phyloP scores from a whole-genome alignment of 2,113 vertebrate genomes.

The Burhinus bistriatus region DNA sequence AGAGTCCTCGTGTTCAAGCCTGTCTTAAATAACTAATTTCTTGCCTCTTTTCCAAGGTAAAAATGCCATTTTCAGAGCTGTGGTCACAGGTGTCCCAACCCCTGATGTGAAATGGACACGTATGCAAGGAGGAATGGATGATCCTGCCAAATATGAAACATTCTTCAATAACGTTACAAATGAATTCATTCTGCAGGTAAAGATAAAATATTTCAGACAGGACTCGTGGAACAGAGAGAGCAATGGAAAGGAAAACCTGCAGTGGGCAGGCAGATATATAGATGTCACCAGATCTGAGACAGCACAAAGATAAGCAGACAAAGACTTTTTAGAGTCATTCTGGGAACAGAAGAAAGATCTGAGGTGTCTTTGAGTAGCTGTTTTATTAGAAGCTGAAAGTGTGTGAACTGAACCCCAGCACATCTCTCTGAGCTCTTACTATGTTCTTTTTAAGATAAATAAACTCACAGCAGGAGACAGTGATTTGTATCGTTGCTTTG shows the following conservation, averaged over 20 bases:
- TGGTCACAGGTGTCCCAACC: conserved; percentile 79
- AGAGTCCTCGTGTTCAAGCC: neutral
- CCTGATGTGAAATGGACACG: conserved; percentile 82
- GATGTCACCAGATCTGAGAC: neutral
- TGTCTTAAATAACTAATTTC: neutral
- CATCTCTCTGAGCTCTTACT: neutral
- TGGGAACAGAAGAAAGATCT: neutral
- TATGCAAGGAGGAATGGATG: conserved; percentile 55
- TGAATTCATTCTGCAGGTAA: conserved; percentile 82
- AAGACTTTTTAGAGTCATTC: neutral
- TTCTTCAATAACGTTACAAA: conserved; percentile 63
- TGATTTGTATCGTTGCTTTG: conserved; percentile 82
- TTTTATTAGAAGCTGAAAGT: neutral
- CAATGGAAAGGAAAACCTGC: neutral
- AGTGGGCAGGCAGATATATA: neutral
- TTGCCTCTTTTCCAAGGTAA: conserved; percentile 73
- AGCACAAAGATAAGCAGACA: neutral
- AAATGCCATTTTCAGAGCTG: conserved; percentile 77
- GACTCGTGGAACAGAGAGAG: neutral
- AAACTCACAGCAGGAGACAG: conserved; percentile 71
- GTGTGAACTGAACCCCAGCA: neutral
- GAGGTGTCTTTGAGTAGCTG: neutral
- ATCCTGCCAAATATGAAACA: conserved; percentile 75
- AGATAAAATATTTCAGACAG: neutral
- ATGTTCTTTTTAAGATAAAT: conserved; percentile 73